Evolutionary conservation across 2,797 vertebrate genomes (phyloP).

Genomic region (Aplochiton taeniatus): DNA sequence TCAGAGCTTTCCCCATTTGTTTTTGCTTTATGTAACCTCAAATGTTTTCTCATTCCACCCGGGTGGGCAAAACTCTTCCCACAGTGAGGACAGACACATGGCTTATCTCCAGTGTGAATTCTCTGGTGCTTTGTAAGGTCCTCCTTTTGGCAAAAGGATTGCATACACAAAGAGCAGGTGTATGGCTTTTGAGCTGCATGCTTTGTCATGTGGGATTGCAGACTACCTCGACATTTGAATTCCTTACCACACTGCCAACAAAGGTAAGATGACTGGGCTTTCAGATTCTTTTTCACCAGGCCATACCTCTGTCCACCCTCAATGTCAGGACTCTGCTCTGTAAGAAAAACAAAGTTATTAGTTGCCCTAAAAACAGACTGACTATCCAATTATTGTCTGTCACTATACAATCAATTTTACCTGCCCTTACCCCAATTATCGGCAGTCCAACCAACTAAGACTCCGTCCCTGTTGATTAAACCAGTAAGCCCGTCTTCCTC

Average conservation of each 20-base stretch:
- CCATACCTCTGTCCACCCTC: no score
- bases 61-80: slow-evolving; percentile 73
- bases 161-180: slow-evolving; percentile 75
- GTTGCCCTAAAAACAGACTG: no score
- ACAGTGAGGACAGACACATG: slow-evolving; percentile 67
- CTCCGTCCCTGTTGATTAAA: background rate
- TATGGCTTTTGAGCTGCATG: slow-evolving; percentile 92
- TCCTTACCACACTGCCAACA: background rate
- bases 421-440: no score
- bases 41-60: slow-evolving; percentile 72
- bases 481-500: background rate
- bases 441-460: background rate
- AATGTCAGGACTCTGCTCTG: no score
- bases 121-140: slow-evolving; percentile 74
- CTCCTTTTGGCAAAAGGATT: slow-evolving; percentile 74
- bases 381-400: no score
- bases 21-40: no score
- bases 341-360: no score
- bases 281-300: no score
- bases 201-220: slow-evolving; percentile 73
- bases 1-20: no score
- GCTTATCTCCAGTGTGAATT: slow-evolving; percentile 72
- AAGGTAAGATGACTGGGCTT: no score
- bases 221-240: background rate
- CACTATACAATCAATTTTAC: no score